A percentile compares a stretch with the other conserved stretches of the same genome.
phyloP scores from a whole-genome alignment of 2,888 invertebrate species.

The Patella depressa region DNA sequence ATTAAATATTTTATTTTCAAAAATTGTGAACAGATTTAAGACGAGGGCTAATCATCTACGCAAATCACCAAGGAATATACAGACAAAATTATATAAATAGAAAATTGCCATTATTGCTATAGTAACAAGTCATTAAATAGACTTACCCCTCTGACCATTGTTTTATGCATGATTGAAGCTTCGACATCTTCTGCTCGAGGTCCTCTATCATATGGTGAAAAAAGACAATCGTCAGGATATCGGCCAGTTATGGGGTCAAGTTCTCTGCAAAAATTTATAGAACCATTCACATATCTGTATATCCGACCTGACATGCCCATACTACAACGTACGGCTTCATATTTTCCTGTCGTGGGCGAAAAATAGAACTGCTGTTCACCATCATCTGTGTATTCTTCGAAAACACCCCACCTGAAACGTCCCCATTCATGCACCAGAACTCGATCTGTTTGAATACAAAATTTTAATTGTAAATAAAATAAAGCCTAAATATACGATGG shows the following conservation, averaged over 20 bases:
- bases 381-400: slow-evolving; percentile 53
- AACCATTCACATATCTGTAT: slow-evolving; percentile 7
- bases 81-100: no score
- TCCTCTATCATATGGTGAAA: neutral
- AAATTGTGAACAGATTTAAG: no score
- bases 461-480: no score
- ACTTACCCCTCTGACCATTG: neutral
- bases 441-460: slow-evolving; percentile 38
- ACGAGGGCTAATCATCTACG: no score
- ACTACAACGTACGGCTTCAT: slow-evolving; percentile 51
- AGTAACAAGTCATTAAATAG: neutral
- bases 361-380: slow-evolving; percentile 56
- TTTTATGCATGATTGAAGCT: slow-evolving; percentile 19
- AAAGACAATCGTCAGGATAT: slow-evolving; percentile 18
- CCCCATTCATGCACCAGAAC: slow-evolving; percentile 60
- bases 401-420: slow-evolving; percentile 60
- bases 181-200: slow-evolving; percentile 9
- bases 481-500: no score
- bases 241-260: slow-evolving; percentile 23
- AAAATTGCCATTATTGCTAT: no score
- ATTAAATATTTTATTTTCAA: no score
- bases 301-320: slow-evolving; percentile 41
- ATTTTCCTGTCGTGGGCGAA: slow-evolving; percentile 45
- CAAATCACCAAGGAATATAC: no score
- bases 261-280: slow-evolving; percentile 9